phyloP scores from a whole-genome alignment of 1,140 invertebrate genomes.

The Ooceraea biroi region DNA sequence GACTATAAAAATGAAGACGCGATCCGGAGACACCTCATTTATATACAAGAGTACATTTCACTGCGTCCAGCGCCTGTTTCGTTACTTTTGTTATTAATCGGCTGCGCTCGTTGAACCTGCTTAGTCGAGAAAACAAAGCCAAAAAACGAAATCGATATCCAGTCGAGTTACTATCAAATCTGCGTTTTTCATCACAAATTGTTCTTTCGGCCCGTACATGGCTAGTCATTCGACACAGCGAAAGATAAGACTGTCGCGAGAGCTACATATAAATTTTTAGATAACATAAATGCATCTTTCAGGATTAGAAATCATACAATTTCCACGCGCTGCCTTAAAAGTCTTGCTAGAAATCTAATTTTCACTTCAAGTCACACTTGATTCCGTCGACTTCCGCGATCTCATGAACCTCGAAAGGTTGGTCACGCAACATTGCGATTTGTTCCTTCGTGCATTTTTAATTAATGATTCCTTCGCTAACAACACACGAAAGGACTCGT shows the following conservation, averaged over 20 bases:
- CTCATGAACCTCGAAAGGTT: no score
- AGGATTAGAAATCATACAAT: no score
- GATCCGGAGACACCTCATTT: conserved; percentile 14
- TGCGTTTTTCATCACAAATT: neutral
- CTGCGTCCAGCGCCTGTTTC: conserved; percentile 50
- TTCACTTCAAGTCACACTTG: neutral
- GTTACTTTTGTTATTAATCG: conserved; percentile 39
- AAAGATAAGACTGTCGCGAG: no score
- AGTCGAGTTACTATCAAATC: conserved; percentile 48
- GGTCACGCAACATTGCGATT: no score
- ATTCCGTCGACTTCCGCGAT: neutral
- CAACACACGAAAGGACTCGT: no score
- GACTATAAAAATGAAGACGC: conserved; percentile 24
- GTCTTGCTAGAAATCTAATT: conserved; percentile 15
- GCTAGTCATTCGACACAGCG: no score
- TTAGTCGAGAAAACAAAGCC: conserved; percentile 11
- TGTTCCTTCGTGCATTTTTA: neutral
- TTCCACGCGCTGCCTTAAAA: conserved; percentile 40
- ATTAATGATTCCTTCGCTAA: no score
- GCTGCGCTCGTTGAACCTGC: conserved; percentile 39
- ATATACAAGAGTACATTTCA: conserved; percentile 55
- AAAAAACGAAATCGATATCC: conserved; percentile 67
- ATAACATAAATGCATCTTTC: neutral
- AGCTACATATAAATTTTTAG: no score
- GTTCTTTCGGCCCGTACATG: no score